phyloP scores from a whole-genome alignment of 1,140 invertebrate genomes.

The Hesperophylax magnus region DNA sequence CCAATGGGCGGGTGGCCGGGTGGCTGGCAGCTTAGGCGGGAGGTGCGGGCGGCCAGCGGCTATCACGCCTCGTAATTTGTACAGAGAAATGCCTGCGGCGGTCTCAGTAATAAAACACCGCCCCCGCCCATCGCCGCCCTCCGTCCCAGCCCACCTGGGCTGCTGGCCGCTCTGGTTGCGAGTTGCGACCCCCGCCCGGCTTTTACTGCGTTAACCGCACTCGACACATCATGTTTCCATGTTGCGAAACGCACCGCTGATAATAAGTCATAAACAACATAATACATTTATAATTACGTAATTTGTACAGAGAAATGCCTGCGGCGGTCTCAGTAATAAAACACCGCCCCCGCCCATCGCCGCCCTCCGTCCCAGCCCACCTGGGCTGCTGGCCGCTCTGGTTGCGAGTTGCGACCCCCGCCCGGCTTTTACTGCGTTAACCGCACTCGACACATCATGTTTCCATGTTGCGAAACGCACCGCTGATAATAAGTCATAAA shows the following conservation, averaged over 20 bases:
- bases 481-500: background rate
- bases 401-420: background rate
- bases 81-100: conserved; percentile 49
- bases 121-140: conserved; percentile 23
- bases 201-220: conserved; percentile 17
- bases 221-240: conserved; percentile 23
- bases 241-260: background rate
- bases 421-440: background rate
- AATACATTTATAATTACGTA: conserved; percentile 32
- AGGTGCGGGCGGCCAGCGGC: conserved; percentile 40
- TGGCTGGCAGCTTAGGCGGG: background rate
- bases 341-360: conserved; percentile 33
- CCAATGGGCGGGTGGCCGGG: no score
- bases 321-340: conserved; percentile 51
- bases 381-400: background rate
- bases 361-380: conserved; percentile 4
- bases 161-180: background rate
- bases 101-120: conserved; percentile 51
- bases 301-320: conserved; percentile 54
- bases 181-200: background rate
- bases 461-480: background rate
- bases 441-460: conserved; percentile 33
- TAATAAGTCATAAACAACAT: background rate
- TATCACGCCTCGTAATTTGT: conserved; percentile 55
- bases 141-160: conserved; percentile 5